Evolutionary conservation across 2,797 vertebrate genomes (phyloP).

Genomic region (Ceyx erithaca): DNA sequence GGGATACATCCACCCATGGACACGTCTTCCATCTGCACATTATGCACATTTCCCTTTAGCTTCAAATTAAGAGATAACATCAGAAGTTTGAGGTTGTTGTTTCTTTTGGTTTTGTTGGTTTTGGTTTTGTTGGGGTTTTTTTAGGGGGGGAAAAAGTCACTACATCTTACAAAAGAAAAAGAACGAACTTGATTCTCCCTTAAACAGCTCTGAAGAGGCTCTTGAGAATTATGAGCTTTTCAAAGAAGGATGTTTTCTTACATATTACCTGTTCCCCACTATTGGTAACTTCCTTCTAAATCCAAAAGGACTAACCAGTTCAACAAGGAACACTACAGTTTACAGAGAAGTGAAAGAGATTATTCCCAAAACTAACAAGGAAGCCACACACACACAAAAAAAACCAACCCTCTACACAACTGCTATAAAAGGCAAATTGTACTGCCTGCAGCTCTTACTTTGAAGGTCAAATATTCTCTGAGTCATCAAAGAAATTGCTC

Average conservation of each 20-base stretch:
- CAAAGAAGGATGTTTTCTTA: neutral
- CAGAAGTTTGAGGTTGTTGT: neutral
- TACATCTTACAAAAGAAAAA: neutral
- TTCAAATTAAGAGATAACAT: neutral
- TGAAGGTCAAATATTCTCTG: constrained; percentile 58
- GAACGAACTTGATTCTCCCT: neutral
- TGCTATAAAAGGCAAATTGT: constrained; percentile 30
- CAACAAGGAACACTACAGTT: neutral
- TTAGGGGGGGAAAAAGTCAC: neutral
- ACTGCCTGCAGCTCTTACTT: constrained; percentile 51
- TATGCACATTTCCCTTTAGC: neutral
- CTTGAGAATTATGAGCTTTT: neutral
- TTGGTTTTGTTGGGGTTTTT: neutral
- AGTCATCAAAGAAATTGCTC: constrained; percentile 53
- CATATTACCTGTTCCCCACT: neutral
- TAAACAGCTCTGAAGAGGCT: neutral
- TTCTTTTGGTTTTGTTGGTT: too few species aligned
- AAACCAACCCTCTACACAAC: neutral
- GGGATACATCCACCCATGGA: neutral
- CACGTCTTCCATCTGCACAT: neutral
- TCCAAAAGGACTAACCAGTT: neutral
- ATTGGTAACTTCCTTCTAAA: neutral
- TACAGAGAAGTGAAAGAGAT: neutral
- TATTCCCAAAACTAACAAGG: constrained; percentile 13
- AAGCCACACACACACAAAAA: neutral